Conservation (phyloP, 2,797 vertebrate genomes). For the Allobates femoralis region DNA sequence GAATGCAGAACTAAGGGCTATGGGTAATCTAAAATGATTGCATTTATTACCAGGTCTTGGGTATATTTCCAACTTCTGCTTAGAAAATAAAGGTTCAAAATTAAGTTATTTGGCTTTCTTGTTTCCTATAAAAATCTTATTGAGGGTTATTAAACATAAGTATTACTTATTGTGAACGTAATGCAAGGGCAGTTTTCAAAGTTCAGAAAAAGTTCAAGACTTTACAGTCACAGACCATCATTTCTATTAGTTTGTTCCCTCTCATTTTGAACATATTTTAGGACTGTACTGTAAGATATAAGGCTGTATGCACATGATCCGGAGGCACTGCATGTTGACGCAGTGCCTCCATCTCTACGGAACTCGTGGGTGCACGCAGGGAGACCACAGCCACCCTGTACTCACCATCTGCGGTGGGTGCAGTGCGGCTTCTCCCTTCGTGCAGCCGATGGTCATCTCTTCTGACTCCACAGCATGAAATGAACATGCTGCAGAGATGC, state of each 20-base stretch:
- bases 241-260: neutral
- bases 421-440: no score
- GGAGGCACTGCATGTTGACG: no score
- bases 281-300: no score
- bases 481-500: no score
- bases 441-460: no score
- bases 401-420: no score
- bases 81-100: neutral
- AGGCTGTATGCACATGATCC: no score
- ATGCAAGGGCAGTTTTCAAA: neutral
- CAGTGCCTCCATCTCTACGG: no score
- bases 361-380: no score
- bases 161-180: neutral
- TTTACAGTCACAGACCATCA: neutral
- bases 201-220: neutral
- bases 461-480: no score
- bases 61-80: neutral
- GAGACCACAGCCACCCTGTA: no score
- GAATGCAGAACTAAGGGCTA: neutral
- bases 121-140: neutral
- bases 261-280: neutral
- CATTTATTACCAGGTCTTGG: slow-evolving; percentile 3
- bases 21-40: neutral
- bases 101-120: neutral
- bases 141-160: neutral